Percentiles rank a stretch among this genome's conserved stretches.
phyloP scores from a whole-genome alignment of 2,113 vertebrate species.

The Xenotilapia longispinis region DNA sequence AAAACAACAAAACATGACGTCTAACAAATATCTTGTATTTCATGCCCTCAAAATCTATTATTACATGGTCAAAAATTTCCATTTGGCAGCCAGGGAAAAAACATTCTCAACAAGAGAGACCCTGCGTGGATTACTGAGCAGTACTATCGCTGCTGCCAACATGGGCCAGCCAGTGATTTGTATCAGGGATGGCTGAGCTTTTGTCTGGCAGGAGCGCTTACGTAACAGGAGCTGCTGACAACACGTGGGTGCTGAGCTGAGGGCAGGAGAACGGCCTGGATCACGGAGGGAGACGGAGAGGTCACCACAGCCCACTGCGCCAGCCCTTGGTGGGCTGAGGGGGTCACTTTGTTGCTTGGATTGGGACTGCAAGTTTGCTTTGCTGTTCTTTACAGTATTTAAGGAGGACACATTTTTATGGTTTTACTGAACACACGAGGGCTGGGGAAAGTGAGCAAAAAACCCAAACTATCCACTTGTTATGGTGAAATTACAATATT shows the following conservation, averaged over 20 bases:
- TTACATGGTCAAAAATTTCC: neutral
- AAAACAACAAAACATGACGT: neutral
- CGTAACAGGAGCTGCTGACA: constrained; percentile 60
- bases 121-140: constrained; percentile 15
- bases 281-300: constrained; percentile 41
- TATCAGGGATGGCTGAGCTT: constrained; percentile 54
- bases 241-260: constrained; percentile 62
- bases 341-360: neutral
- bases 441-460: neutral
- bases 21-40: neutral
- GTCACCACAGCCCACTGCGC: constrained; percentile 32
- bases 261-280: constrained; percentile 45
- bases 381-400: neutral
- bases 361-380: neutral
- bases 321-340: neutral
- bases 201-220: constrained; percentile 62
- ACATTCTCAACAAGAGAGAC: neutral
- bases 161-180: constrained; percentile 39
- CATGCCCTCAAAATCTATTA: neutral
- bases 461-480: fast-evolving
- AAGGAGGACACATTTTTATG: neutral
- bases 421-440: neutral
- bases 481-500: neutral
- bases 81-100: neutral
- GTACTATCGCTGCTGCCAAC: constrained; percentile 12